Evolutionary conservation across 2,113 vertebrate species (phyloP).

Genomic region (Cyprinodon brontotheroides): DNA sequence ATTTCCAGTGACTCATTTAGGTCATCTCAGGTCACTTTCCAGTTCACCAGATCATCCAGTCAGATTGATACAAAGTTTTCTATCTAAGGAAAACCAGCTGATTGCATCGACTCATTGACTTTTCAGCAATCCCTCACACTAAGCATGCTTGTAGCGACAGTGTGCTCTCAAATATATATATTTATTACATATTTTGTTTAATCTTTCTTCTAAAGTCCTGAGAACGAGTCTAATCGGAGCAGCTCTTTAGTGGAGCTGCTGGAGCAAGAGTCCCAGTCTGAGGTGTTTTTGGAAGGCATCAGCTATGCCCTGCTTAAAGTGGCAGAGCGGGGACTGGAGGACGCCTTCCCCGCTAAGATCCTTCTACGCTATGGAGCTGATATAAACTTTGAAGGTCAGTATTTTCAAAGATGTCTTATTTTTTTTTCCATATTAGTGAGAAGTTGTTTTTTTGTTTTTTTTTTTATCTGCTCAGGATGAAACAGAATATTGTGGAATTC

Average conservation of each 20-base stretch:
- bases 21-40: no score
- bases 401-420: not conserved
- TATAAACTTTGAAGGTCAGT: conserved; percentile 89
- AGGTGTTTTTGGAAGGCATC: conserved; percentile 87
- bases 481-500: not conserved
- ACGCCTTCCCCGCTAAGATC: conserved; percentile 80
- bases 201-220: conserved; percentile 35
- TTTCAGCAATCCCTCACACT: no score
- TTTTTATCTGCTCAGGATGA: not conserved
- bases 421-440: no score
- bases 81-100: no score
- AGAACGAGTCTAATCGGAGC: conserved; percentile 66
- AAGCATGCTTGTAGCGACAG: no score
- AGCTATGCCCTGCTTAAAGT: conserved; percentile 91
- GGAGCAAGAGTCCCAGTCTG: conserved; percentile 85
- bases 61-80: no score
- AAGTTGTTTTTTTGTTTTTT: not conserved
- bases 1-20: no score
- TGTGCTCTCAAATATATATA: not conserved
- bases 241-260: conserved; percentile 80
- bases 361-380: conserved; percentile 87
- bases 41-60: no score
- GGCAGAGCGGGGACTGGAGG: conserved; percentile 82
- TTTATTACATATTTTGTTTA: not conserved
- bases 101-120: no score